phyloP scores from a whole-genome alignment of 2,888 invertebrate species.

The Eretmocerus hayati region DNA sequence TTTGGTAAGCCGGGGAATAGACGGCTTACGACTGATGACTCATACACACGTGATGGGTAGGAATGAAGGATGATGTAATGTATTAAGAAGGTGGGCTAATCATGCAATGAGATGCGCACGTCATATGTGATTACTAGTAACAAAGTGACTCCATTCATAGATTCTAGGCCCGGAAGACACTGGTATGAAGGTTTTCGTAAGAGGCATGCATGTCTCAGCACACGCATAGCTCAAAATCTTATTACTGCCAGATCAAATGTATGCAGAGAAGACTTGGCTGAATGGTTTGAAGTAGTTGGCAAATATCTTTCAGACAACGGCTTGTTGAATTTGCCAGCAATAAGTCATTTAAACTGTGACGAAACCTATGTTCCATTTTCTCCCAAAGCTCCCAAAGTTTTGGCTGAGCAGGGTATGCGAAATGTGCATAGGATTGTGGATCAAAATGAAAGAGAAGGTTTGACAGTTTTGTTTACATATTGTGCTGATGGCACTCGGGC shows the following conservation, averaged over 20 bases:
- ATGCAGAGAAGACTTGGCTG: neutral
- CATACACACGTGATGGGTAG: too few species aligned
- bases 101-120: too few species aligned
- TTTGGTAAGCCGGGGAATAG: too few species aligned
- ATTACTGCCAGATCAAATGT: neutral
- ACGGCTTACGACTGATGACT: too few species aligned
- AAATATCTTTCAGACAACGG: slow-evolving; percentile 26
- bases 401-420: slow-evolving; percentile 32
- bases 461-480: slow-evolving; percentile 3
- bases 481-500: neutral
- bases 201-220: slow-evolving; percentile 32
- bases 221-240: slow-evolving; percentile 17
- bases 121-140: too few species aligned
- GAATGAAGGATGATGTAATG: too few species aligned
- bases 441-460: slow-evolving; percentile 9
- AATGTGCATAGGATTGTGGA: slow-evolving; percentile 25
- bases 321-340: slow-evolving; percentile 27
- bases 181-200: slow-evolving; percentile 37
- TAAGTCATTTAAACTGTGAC: slow-evolving; percentile 36
- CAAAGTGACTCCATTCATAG: slow-evolving; percentile 28
- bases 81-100: too few species aligned
- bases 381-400: slow-evolving; percentile 35
- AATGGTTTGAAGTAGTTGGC: slow-evolving; percentile 3
- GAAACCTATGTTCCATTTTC: slow-evolving; percentile 39
- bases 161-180: slow-evolving; percentile 35